phyloP scores from a whole-genome alignment of 2,797 vertebrate genomes.

The Lepilemur ruficaudatus region DNA sequence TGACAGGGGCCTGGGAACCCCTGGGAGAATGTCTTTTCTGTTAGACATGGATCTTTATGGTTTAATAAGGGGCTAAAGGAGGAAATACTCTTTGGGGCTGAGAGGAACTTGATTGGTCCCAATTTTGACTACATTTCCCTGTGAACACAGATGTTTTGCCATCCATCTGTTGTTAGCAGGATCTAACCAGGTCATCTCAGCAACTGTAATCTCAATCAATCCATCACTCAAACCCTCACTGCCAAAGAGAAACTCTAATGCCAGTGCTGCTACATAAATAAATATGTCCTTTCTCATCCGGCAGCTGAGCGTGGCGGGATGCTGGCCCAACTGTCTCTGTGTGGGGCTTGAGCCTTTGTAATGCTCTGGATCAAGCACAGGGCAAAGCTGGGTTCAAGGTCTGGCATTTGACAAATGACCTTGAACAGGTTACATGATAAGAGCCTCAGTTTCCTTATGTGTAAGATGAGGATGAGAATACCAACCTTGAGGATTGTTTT shows the following conservation, averaged over 20 bases:
- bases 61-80: background rate
- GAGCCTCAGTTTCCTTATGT: background rate
- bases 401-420: background rate
- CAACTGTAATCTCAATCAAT: background rate
- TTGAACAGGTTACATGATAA: background rate
- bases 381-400: background rate
- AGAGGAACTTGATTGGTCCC: background rate
- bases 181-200: background rate
- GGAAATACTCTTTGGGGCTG: background rate
- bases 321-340: background rate
- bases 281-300: background rate
- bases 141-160: background rate
- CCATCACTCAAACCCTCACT: background rate
- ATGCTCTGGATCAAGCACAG: background rate
- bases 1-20: background rate
- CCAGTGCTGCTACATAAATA: background rate
- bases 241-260: background rate
- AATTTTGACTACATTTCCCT: background rate
- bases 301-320: background rate
- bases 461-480: background rate
- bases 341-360: background rate
- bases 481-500: background rate
- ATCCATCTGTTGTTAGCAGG: background rate
- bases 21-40: background rate
- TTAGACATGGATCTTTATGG: background rate